These are phyloP conservation scores for Catharus fuscescens DNA, from an alignment of 2,113 vertebrate genomes.

Conservation along the genomic window DNA sequence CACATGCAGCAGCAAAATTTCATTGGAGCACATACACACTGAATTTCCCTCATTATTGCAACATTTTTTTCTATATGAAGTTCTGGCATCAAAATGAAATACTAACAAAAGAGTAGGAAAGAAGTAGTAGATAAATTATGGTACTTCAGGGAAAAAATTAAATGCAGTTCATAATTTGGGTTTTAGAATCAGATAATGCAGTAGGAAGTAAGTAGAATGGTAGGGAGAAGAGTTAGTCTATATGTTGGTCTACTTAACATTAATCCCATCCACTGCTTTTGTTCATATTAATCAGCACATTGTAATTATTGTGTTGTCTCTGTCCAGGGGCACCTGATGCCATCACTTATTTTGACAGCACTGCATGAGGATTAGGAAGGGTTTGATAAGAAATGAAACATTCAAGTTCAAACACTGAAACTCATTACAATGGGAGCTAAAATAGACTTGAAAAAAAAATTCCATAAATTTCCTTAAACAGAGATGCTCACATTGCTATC, in stretches of 20 bases:
- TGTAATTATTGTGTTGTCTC: neutral
- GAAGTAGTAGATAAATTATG: neutral
- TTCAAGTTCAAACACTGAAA: neutral
- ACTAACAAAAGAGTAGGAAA: neutral
- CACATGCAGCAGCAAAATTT: neutral
- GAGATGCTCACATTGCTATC: neutral
- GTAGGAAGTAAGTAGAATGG: neutral
- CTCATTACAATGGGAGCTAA: neutral
- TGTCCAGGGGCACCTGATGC: neutral
- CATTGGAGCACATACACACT: neutral
- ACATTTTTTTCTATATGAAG: neutral
- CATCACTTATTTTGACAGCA: neutral
- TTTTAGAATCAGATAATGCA: neutral
- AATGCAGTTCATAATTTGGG: neutral
- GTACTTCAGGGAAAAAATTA: neutral
- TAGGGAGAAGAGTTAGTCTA: neutral
- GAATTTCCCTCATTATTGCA: neutral
- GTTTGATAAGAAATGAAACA: neutral
- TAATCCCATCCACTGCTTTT: neutral
- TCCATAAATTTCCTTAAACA: neutral
- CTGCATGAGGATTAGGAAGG: fast-evolving
- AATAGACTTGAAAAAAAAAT: neutral
- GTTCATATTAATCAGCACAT: neutral
- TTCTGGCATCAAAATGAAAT: neutral
- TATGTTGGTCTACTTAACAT: neutral